A percentile compares a stretch with the other conserved stretches of the same genome.
Evolutionary conservation across 1,140 invertebrate species (phyloP).

Genomic region (Nasonia giraulti): DNA sequence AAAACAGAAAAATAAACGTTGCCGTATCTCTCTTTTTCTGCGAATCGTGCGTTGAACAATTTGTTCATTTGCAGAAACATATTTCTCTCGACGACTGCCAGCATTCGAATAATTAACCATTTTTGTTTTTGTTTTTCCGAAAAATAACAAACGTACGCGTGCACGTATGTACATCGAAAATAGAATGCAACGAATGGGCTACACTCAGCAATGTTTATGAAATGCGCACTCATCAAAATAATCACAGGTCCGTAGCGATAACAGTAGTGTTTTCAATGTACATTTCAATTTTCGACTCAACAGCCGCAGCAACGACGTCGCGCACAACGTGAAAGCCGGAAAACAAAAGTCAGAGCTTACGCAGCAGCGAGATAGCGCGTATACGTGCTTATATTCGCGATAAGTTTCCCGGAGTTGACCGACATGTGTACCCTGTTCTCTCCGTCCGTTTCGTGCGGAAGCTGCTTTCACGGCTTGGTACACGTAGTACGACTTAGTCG

Average conservation of each 20-base stretch:
- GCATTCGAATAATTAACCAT: too few relatives aligned
- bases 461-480: neutral
- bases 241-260: neutral
- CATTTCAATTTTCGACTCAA: neutral
- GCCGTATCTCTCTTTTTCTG: too few relatives aligned
- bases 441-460: neutral
- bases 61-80: too few relatives aligned
- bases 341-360: neutral
- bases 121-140: too few relatives aligned
- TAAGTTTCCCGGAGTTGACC: neutral
- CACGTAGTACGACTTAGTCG: conserved; percentile 2
- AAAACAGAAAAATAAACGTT: too few relatives aligned
- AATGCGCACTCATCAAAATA: neutral
- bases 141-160: neutral
- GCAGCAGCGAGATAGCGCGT: neutral
- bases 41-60: too few relatives aligned
- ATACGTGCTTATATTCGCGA: neutral
- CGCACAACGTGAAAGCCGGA: neutral
- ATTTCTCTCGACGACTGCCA: too few relatives aligned
- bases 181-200: neutral
- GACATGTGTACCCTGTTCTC: neutral
- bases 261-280: neutral
- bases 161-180: neutral
- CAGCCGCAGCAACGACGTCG: too few relatives aligned
- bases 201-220: neutral